Evolutionary conservation across 2,888 invertebrate genomes (phyloP), one percentile per base, ranked within the genome.

Genomic region (Drosophila seclusa): DNA sequence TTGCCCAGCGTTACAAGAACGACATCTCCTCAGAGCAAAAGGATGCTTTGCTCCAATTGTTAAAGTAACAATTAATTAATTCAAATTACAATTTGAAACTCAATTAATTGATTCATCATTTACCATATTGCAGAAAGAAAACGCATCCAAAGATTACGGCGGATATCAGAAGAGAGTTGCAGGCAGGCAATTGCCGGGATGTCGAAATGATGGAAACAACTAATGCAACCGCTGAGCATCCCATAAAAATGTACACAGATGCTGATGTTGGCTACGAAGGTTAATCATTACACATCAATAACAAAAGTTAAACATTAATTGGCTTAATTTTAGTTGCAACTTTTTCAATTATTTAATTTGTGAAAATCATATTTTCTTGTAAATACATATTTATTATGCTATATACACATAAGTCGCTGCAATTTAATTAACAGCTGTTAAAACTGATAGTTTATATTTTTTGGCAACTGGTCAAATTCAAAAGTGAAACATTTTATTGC

Each of bases 21-120:
- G 98, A 99, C 92, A 96, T 99, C 78, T 98, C 98, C 45, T 95
- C 96, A 3, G 99, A 99, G 88, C 99, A 99, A 93, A 96, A 96
- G 89, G 97, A 98, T 90, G 96, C 97, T 0, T 93, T 99, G 53
- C 92, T 98, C 55, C 96, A 96, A 77, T 94, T 99, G 48, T 91
- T 99, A 27, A 92, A 90, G 93, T 92, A 74, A 76, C 24, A 45
- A 45, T 45, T 45, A 45, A 45, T 45, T 24, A 24, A 45, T 4
- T 7, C 1, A 29, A 40, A 29, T 52, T 45, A 1, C 13, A 27
- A 7, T 5, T 21, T 31, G 1, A 11, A 48, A 21, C 49, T 38
- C 52, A 52, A 53, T 77, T 59, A 76, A 29, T 63, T 58, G 0
- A 29, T 16, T 4, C 29, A 31, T 18, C 7, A 27, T 59, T 60